A percentile compares a stretch with the other conserved stretches of the same genome.
These are phyloP conservation scores for Cranoglanis bouderius DNA, from an alignment of 2,113 vertebrate genomes.

Conservation along the genomic window DNA sequence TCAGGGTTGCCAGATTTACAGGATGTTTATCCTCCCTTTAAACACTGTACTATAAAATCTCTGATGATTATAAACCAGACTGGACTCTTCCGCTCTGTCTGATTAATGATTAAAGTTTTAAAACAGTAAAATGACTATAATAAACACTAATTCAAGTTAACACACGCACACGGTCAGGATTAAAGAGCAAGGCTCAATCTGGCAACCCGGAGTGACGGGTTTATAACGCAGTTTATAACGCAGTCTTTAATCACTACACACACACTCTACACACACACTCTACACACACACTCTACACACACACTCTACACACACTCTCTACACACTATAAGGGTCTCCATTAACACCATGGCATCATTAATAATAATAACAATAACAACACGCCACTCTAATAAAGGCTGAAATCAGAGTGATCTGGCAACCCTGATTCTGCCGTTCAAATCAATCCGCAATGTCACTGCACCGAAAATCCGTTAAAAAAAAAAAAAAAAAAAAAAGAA, in stretches of 20 bases:
- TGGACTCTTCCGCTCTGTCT: background rate
- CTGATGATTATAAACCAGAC: background rate
- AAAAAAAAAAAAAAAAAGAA: background rate
- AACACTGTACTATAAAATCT: background rate
- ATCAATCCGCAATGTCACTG: slow-evolving; percentile 6
- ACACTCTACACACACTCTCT: background rate
- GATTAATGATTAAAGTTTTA: background rate
- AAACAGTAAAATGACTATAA: background rate
- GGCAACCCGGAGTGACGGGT: background rate
- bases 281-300: background rate
- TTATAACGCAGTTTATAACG: background rate
- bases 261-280: background rate
- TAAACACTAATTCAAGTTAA: background rate
- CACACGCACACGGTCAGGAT: background rate
- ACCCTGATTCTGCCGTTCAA: background rate
- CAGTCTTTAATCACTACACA: background rate
- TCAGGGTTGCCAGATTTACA: slow-evolving; percentile 13
- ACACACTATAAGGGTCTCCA: background rate
- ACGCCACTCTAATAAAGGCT: background rate
- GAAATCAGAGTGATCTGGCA: background rate
- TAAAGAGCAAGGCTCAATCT: background rate
- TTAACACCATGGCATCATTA: background rate
- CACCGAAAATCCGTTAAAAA: background rate
- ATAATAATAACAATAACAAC: background rate
- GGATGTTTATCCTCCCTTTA: background rate